Evolutionary conservation across 2,113 vertebrate genomes (phyloP).

Genomic region (Halcyon senegalensis): DNA sequence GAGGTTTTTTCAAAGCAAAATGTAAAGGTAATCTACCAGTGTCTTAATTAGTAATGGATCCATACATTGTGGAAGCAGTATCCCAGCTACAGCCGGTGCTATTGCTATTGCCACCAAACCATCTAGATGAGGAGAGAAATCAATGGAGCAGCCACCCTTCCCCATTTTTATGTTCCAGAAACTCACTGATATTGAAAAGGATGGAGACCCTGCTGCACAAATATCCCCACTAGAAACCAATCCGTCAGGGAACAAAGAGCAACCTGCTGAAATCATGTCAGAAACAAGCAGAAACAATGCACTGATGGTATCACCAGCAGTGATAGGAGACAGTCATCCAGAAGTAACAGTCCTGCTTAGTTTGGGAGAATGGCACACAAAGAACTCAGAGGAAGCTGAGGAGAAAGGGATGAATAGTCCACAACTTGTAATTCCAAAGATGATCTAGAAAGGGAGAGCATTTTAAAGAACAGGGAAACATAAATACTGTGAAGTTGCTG

Average conservation of each 20-base stretch:
- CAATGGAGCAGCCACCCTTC: neutral
- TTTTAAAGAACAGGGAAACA: neutral
- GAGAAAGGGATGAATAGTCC: neutral
- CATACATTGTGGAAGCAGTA: neutral
- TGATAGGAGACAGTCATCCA: neutral
- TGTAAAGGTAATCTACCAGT: neutral
- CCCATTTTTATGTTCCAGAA: neutral
- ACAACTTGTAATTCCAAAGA: neutral
- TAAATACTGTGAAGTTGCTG: neutral
- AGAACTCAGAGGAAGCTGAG: neutral
- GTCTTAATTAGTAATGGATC: neutral
- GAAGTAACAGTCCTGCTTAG: neutral
- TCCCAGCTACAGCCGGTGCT: neutral
- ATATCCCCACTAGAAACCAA: neutral
- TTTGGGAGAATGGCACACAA: neutral
- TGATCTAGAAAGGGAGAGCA: neutral
- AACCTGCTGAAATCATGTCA: neutral
- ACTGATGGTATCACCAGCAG: neutral
- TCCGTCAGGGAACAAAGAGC: neutral
- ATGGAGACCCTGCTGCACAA: neutral
- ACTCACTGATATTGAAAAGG: neutral
- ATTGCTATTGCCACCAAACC: neutral
- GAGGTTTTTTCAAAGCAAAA: neutral
- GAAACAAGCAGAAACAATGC: neutral
- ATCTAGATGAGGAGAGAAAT: neutral